A percentile compares a stretch with the other conserved stretches of the same genome.
These are phyloP conservation scores for Furcifer pardalis DNA, from an alignment of 2,797 vertebrate species.

Conservation along the genomic window DNA sequence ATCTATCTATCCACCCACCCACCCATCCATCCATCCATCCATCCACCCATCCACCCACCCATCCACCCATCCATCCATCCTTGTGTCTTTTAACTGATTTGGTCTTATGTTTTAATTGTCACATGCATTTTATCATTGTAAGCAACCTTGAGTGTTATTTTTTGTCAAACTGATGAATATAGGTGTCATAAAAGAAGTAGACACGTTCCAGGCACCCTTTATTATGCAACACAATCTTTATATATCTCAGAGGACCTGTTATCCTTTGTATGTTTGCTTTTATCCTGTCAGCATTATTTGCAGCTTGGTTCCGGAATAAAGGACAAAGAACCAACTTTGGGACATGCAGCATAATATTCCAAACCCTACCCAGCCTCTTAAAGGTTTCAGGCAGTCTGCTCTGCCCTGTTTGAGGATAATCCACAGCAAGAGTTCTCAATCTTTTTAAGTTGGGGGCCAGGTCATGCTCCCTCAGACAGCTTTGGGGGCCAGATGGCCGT, in stretches of 20 bases:
- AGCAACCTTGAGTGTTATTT: neutral
- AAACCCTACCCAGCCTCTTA: neutral
- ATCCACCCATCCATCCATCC: neutral
- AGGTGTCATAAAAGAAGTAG: neutral
- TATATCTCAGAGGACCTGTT: neutral
- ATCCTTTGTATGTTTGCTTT: neutral
- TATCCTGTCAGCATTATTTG: neutral
- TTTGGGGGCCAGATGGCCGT: too few species aligned
- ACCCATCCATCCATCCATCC: neutral
- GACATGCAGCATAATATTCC: neutral
- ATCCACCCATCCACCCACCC: neutral
- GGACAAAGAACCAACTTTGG: neutral
- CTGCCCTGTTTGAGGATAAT: neutral
- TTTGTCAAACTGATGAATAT: neutral
- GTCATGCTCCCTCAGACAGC: too few species aligned
- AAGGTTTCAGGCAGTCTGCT: neutral
- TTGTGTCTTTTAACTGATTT: neutral
- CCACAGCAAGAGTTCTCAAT: neutral
- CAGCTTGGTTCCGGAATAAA: neutral
- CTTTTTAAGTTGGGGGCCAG: too few species aligned
- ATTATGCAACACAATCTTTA: neutral
- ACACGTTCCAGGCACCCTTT: neutral
- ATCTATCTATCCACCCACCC: neutral
- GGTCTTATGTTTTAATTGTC: neutral
- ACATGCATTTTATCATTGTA: neutral